These are phyloP conservation scores for Schlechtendalia chinensis DNA, from an alignment of 1,140 invertebrate species.

Conservation along the genomic window DNA sequence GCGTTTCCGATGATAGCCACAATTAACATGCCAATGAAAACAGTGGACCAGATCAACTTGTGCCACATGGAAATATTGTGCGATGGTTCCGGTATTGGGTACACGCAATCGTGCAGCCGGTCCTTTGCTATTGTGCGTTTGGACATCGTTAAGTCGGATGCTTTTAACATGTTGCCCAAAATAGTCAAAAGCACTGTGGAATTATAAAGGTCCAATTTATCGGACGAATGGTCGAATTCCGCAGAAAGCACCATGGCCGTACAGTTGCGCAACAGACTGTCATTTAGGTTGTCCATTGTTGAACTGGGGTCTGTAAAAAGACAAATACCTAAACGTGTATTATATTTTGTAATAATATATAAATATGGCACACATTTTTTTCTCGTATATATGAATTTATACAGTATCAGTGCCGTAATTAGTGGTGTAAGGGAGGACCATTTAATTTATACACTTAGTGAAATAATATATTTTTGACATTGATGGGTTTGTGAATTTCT, in stretches of 20 bases:
- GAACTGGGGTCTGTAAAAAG: neutral
- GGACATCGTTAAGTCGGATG: slow-evolving; percentile 51
- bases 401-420: too few species aligned
- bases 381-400: too few species aligned
- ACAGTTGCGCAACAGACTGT: slow-evolving; percentile 1
- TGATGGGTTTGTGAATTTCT: too few species aligned
- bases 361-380: too few species aligned
- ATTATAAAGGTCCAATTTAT: neutral
- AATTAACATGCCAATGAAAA: slow-evolving; percentile 73
- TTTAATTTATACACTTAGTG: too few species aligned
- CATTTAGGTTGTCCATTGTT: neutral
- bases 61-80: slow-evolving; percentile 62
- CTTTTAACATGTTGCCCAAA: neutral
- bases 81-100: slow-evolving; percentile 54
- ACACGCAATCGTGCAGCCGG: slow-evolving; percentile 55
- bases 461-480: too few species aligned
- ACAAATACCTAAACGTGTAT: neutral
- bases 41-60: slow-evolving; percentile 65
- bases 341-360: neutral
- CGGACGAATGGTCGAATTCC: neutral
- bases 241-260: slow-evolving; percentile 12
- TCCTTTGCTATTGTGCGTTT: slow-evolving; percentile 52
- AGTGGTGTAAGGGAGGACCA: too few species aligned
- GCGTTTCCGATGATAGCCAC: slow-evolving; percentile 78
- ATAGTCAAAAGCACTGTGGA: neutral